Evolutionary conservation across 2,888 invertebrate species (phyloP).

Genomic region (Xanthorhoe designata): DNA sequence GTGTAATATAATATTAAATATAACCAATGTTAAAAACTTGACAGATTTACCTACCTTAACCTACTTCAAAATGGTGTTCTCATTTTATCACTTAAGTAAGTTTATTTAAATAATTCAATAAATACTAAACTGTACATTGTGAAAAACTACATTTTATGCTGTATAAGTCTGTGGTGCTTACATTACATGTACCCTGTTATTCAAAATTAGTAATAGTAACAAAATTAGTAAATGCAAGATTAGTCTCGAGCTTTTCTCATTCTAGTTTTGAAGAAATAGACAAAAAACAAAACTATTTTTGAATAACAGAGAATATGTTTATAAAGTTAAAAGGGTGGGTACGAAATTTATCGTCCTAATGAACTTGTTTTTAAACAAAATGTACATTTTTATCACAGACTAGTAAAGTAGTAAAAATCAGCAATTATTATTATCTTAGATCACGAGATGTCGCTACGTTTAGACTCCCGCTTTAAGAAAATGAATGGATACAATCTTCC

Average conservation of each 20-base stretch:
- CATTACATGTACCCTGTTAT: neutral
- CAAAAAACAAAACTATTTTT: neutral
- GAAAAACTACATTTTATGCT: conserved; percentile 30
- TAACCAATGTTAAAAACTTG: conserved; percentile 19
- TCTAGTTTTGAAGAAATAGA: neutral
- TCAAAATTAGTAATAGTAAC: neutral
- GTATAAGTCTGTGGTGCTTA: neutral
- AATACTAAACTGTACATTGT: conserved; percentile 23
- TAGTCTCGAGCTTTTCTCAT: neutral
- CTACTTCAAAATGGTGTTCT: conserved; percentile 44
- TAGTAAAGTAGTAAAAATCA: too few relatives aligned
- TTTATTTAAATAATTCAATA: conserved; percentile 7
- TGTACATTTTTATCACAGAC: neutral
- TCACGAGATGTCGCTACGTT: too few relatives aligned
- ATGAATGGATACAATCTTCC: too few relatives aligned
- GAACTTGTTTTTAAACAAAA: conserved; percentile 1
- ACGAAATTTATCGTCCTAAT: conserved; percentile 9
- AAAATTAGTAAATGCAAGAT: too few relatives aligned
- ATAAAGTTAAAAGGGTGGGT: neutral
- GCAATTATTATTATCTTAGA: too few relatives aligned
- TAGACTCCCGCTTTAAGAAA: too few relatives aligned
- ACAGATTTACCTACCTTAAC: conserved; percentile 16
- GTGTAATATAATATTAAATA: too few relatives aligned
- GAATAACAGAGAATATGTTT: neutral
- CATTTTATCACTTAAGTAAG: conserved; percentile 34